Evolutionary conservation across 2,888 invertebrate genomes (phyloP), one percentile per base, ranked within the genome.

Genomic region (Agrotis segetum): DNA sequence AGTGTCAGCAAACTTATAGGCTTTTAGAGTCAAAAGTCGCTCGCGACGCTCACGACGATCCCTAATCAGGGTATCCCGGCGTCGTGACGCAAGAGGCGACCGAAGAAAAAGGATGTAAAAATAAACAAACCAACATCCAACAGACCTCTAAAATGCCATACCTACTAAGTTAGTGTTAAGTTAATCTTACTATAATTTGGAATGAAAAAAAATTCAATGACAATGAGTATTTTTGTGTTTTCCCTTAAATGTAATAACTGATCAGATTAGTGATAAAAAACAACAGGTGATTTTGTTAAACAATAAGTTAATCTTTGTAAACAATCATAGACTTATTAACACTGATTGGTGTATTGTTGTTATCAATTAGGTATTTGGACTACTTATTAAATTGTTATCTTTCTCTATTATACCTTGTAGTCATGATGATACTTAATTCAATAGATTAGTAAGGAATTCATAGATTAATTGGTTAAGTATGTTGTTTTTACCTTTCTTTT

Each of bases 401-500:
- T 40, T 5, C 1, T 19, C 24, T 9, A 6, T 4, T 29, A 14
- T 24, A 40, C 16, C 21, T 14, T 63, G 44, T 64, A n/a, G 49
- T 17, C 17, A 0, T 64, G 24, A 50, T 19, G 9, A 5, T 16
- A 29, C 4, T 34, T n/a, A n/a, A 50, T 29, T 24, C 46, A 66
- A 46, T n/a, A 50, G 46, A 67, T 73, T 49, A 24, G 2, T 17
- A 5, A 49, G 13, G 34, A 49, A 46, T 77, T 77, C 17, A 24
- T 44, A 34, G 21, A 61, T 44, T 44, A 44, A 40, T 0, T 3
- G 13, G 3, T 13, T 49, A 21, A 44, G 19, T 56, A 44, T 29
- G n/a, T 29, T 16, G 21, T 49, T 44, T 40, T 34, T 40, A 52
- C n/a, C 21, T 4, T 49, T 29, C 11, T 49, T 29, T 21, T 6